Base-by-base conservation (phyloP, 2,113 vertebrate species). In the Crotalus horridus region DNA sequence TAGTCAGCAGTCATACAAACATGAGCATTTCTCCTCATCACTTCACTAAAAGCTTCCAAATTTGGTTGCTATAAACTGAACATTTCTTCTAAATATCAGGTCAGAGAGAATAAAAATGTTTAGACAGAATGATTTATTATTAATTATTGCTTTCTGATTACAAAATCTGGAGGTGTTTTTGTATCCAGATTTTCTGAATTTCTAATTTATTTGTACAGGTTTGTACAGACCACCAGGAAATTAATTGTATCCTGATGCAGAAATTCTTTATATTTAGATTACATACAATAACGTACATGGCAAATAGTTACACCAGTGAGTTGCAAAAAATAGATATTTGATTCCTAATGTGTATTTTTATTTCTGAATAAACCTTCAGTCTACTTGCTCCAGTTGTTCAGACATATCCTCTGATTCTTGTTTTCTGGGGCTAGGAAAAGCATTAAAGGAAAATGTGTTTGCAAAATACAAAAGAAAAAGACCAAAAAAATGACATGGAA, bases 401-500 rank as follows among this genome's bases (percentile, higher is more conserved):
- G 17, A 39, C 17, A 81, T 81, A 81, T 61, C 29, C 20, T 26
- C 46, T 88, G 92, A 90, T 95, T 96, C 92, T 90, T 91, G 74
- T 89, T 90, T 92, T 93, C 43, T 91, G 92, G 81, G 56, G 94
- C 86, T 0, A 43, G 89, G 85, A 89, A 69, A 92, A 95, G 64
- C 90, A 89, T 89, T 61, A 95, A 95, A 95, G 95, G 93, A 89
- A 94, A 95, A 94, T 88, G n/a, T 43, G 1, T 94, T 95, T 95
- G 26, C 89, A 91, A 95, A 95, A 95, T 94, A 8, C 58, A 90
- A 64, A 85, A 20, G 87, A 95, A 95, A 96, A 96, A 95, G 91
- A 91, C 92, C 92, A 51, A 12, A 55, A 69, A 94, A 93, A 93
- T 94, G 95, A 94, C 94, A 97, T 46, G 29, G 86, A 12, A 74